These are phyloP conservation scores for Megastigmus dorsalis DNA, from an alignment of 2,888 invertebrate genomes.

Conservation along the genomic window DNA sequence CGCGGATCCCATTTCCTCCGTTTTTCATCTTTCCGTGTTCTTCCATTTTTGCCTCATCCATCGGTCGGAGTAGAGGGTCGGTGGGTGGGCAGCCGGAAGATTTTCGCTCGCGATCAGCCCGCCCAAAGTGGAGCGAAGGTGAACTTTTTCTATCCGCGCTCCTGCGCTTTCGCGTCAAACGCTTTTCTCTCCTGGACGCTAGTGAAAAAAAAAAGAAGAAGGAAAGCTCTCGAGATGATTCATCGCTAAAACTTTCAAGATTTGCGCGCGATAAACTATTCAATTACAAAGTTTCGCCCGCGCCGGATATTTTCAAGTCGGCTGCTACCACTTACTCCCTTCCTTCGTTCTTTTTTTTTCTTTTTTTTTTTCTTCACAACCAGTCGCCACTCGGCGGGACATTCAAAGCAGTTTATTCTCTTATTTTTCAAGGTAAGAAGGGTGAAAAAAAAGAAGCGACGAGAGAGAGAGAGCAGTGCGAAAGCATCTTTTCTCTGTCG, in stretches of 20 bases:
- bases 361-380: neutral
- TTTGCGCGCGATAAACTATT: conserved; percentile 52
- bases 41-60: too few relatives aligned
- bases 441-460: neutral
- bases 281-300: conserved; percentile 51
- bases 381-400: neutral
- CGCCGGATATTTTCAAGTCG: conserved; percentile 29
- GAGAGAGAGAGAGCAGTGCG: neutral
- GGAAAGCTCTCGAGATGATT: conserved; percentile 34
- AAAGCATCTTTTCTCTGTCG: conserved; percentile 41
- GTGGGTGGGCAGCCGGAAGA: too few relatives aligned
- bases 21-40: neutral
- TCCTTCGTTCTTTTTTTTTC: neutral
- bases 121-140: neutral
- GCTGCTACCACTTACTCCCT: neutral
- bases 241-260: conserved; percentile 45
- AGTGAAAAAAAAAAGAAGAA: conserved; percentile 4
- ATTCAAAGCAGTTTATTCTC: conserved; percentile 46
- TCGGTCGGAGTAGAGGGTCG: too few relatives aligned
- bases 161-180: too few relatives aligned
- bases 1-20: neutral
- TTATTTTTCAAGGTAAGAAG: neutral
- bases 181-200: too few relatives aligned
- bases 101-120: conserved; percentile 34
- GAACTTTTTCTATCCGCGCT: conserved; percentile 36